phyloP scores from a whole-genome alignment of 2,888 invertebrate genomes.

The Himalopsyche kuldschensis region DNA sequence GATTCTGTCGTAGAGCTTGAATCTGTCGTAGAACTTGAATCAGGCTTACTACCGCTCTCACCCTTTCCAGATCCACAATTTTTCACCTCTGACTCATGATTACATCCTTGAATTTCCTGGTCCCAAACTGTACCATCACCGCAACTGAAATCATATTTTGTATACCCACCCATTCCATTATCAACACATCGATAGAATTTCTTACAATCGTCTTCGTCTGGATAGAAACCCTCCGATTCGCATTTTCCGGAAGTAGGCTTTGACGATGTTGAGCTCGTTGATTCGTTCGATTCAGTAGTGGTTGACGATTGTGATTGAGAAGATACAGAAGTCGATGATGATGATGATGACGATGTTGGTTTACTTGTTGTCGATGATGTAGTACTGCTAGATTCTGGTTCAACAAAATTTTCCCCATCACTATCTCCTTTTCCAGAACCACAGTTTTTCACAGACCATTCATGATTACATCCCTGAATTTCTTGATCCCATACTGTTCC shows the following conservation, averaged over 20 bases:
- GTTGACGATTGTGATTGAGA: constrained; percentile 41
- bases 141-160: constrained; percentile 71
- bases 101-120: constrained; percentile 63
- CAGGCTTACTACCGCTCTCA: constrained; percentile 21
- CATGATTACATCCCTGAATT: constrained; percentile 59
- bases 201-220: constrained; percentile 69
- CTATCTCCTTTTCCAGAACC: constrained; percentile 23
- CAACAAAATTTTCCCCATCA: constrained; percentile 23
- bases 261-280: constrained; percentile 20
- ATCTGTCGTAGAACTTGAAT: constrained; percentile 27
- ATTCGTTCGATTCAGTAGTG: constrained; percentile 56
- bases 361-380: not conserved
- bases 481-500: constrained; percentile 63
- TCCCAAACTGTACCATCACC: constrained; percentile 73
- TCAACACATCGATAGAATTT: constrained; percentile 78
- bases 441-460: constrained; percentile 52
- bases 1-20: constrained; percentile 18
- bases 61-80: constrained; percentile 44
- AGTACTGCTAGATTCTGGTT: not conserved
- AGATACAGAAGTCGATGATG: constrained; percentile 30
- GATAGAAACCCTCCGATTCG: constrained; percentile 69
- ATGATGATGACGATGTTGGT: not conserved
- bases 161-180: constrained; percentile 62
- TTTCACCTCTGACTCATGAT: constrained; percentile 65
- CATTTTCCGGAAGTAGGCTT: constrained; percentile 48